Percentiles rank a stretch among this genome's conserved stretches.
These are phyloP conservation scores for Tauraco hartlaubi DNA, from an alignment of 2,797 vertebrate genomes.

Conservation along the genomic window DNA sequence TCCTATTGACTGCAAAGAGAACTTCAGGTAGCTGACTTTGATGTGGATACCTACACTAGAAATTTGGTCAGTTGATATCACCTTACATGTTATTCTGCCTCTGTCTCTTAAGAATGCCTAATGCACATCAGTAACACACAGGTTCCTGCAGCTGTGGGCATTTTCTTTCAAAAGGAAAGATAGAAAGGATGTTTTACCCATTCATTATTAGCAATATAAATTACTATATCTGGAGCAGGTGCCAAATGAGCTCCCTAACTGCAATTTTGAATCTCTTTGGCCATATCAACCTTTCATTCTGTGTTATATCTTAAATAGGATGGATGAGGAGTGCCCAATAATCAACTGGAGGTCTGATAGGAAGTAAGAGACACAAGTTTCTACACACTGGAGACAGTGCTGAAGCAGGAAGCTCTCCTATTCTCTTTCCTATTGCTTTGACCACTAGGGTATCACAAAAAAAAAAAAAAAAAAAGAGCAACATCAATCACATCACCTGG, in stretches of 20 bases:
- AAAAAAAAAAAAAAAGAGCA: not conserved
- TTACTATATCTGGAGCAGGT: not conserved
- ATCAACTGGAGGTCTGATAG: not conserved
- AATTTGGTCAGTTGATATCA: not conserved
- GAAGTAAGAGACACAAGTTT: not conserved
- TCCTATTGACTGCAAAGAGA: not conserved
- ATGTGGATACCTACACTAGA: not conserved
- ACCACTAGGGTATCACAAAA: not conserved
- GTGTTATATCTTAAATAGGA: not conserved
- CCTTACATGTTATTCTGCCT: not conserved
- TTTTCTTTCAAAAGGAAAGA: not conserved
- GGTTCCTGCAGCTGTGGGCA: not conserved
- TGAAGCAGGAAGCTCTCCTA: not conserved
- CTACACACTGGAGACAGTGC: not conserved
- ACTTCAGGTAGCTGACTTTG: not conserved
- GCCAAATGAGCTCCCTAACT: not conserved
- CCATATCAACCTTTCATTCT: not conserved
- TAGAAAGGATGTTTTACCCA: not conserved
- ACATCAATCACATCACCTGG: too few relatives aligned
- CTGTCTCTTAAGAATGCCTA: not conserved
- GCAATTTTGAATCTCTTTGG: not conserved
- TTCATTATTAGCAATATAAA: not conserved
- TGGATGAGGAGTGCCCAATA: not conserved
- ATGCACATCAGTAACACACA: not conserved
- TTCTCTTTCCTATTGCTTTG: not conserved